Conservation (phyloP, 2,113 vertebrate species). For the Tretioscincus oriximinensis region DNA sequence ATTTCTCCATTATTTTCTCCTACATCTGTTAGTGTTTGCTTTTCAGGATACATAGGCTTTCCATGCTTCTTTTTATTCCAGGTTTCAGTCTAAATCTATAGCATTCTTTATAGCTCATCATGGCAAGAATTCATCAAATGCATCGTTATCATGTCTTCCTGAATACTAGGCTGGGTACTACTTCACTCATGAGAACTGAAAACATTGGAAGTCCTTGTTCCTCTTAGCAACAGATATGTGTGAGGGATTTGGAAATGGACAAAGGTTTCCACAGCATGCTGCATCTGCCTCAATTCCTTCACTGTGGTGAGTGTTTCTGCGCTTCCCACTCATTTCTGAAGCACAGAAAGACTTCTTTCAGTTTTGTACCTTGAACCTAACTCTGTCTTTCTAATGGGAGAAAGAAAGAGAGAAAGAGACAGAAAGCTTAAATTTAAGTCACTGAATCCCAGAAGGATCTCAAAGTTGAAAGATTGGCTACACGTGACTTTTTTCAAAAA, state of each 20-base stretch:
- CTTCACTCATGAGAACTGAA: not conserved
- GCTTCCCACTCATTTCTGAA: constrained; percentile 10
- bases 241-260: not conserved
- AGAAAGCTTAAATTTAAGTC: constrained; percentile 12
- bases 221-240: not conserved
- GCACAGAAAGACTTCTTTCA: not conserved
- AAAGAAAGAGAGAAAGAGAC: not conserved
- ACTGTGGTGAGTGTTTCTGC: not conserved
- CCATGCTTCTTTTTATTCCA: not conserved
- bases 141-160: not conserved
- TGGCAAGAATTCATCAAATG: not conserved
- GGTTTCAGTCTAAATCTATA: not conserved
- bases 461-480: constrained; percentile 13
- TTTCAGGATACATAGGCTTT: not conserved
- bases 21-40: not conserved
- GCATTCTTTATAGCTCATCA: not conserved
- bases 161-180: not conserved
- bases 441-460: constrained; percentile 8
- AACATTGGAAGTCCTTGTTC: not conserved
- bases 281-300: not conserved
- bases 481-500: constrained; percentile 13
- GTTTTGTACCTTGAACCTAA: constrained; percentile 24
- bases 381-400: not conserved
- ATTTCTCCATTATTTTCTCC: not conserved
- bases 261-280: not conserved